Evolutionary conservation across 2,113 vertebrate species (phyloP).

Genomic region (Burhinus oedicnemus): DNA sequence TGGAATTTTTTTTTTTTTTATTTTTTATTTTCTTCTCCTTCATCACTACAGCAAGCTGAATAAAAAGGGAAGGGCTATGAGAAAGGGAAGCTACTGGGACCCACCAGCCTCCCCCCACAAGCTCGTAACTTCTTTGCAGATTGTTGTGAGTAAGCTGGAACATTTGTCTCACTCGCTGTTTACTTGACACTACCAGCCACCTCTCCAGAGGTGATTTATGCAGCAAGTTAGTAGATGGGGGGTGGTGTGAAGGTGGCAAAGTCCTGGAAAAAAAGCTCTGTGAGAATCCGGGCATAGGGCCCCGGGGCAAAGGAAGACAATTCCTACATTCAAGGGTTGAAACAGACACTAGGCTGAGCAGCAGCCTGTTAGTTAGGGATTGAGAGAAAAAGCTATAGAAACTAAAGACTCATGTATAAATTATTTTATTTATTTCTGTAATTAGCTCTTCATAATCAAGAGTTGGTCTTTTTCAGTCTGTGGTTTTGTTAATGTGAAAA

Average conservation of each 20-base stretch:
- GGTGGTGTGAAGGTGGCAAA: not conserved
- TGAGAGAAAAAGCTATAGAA: conserved; percentile 53
- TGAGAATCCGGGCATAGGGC: not conserved
- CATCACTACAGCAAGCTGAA: conserved; percentile 28
- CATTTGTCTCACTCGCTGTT: not conserved
- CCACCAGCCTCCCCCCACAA: not conserved
- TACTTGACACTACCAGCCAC: conserved; percentile 35
- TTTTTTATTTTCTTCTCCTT: not conserved
- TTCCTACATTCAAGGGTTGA: not conserved
- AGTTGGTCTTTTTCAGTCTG: conserved; percentile 79
- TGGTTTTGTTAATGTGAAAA: conserved; percentile 80
- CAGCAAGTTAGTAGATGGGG: not conserved
- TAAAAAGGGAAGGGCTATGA: conserved; percentile 46
- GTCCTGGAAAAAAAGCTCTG: not conserved
- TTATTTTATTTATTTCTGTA: conserved; percentile 87
- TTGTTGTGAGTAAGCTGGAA: not conserved
- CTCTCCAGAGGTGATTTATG: conserved; percentile 22
- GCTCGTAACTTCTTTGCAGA: not conserved
- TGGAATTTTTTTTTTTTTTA: not conserved
- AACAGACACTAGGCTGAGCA: conserved; percentile 54
- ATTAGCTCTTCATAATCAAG: conserved; percentile 81
- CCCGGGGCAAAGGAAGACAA: not conserved
- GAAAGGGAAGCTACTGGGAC: conserved; percentile 37
- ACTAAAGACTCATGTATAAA: conserved; percentile 75
- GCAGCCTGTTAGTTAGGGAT: conserved; percentile 40